phyloP scores from a whole-genome alignment of 2,888 invertebrate species.

The Chymomyza amoena region DNA sequence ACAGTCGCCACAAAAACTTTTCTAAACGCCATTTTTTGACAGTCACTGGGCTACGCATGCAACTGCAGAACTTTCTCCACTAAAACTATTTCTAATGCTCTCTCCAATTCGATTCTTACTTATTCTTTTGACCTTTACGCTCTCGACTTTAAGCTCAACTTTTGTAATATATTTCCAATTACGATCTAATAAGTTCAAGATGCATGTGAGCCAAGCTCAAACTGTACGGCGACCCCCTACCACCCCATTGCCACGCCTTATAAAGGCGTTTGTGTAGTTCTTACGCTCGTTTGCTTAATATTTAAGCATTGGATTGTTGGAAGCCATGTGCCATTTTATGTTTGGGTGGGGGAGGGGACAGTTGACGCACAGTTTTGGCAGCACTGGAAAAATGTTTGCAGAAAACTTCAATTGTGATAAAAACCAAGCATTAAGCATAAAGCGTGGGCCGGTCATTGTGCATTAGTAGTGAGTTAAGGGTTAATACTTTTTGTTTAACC shows the following conservation, averaged over 20 bases:
- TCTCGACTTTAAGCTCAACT: conserved; percentile 46
- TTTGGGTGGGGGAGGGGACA: conserved; percentile 12
- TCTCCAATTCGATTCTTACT: neutral
- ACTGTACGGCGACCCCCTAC: neutral
- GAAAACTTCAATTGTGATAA: conserved; percentile 7
- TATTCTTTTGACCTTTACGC: neutral
- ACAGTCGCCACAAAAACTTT: no score
- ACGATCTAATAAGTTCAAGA: neutral
- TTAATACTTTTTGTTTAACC: conserved; percentile 7
- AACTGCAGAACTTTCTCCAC: conserved; percentile 2
- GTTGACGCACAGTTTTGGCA: conserved; percentile 34
- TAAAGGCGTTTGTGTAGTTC: neutral
- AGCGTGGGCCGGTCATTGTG: conserved; percentile 69
- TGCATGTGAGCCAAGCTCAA: conserved; percentile 38
- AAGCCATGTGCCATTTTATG: conserved; percentile 47
- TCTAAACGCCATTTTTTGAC: neutral
- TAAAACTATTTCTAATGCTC: conserved; percentile 10
- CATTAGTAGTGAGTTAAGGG: conserved; percentile 57
- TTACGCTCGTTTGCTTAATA: conserved; percentile 50
- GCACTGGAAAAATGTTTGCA: conserved; percentile 19
- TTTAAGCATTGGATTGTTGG: conserved; percentile 46
- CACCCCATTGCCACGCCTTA: neutral
- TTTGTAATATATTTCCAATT: conserved; percentile 74
- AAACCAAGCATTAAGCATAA: conserved; percentile 1
- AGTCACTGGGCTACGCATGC: neutral